Percentiles rank a stretch among this genome's conserved stretches.
Evolutionary conservation across 2,113 vertebrate genomes (phyloP).

Genomic region (Leuciscus idus): DNA sequence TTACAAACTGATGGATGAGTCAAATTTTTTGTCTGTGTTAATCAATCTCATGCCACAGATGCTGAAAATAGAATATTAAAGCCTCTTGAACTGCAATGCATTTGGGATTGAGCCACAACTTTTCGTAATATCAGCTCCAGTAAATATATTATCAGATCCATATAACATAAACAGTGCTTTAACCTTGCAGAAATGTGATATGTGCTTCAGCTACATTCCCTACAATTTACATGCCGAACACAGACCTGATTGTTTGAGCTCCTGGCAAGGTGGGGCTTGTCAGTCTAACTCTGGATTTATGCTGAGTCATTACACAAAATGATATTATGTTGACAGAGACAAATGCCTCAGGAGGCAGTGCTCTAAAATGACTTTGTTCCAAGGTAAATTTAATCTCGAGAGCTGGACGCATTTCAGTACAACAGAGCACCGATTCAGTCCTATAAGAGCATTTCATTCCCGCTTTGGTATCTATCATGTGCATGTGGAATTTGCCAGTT

Average conservation of each 20-base stretch:
- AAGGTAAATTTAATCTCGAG: slow-evolving; percentile 63
- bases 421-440: slow-evolving; percentile 46
- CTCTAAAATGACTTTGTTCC: slow-evolving; percentile 61
- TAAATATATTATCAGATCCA: not conserved
- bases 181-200: not conserved
- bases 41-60: not conserved
- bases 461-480: not conserved
- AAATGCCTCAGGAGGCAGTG: slow-evolving; percentile 63
- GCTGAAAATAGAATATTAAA: not conserved
- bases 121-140: not conserved
- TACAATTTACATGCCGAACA: slow-evolving; percentile 31
- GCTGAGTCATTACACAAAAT: slow-evolving; percentile 70
- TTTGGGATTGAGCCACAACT: not conserved
- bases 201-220: not conserved
- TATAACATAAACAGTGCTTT: not conserved
- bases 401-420: slow-evolving; percentile 54
- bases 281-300: slow-evolving; percentile 61
- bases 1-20: not conserved
- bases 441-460: slow-evolving; percentile 52
- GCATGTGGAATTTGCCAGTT: not conserved
- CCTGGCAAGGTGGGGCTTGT: slow-evolving; percentile 69
- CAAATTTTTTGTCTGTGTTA: not conserved
- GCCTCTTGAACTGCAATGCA: no score
- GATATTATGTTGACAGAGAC: slow-evolving; percentile 72
- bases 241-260: slow-evolving; percentile 59